Evolutionary conservation across 2,797 vertebrate genomes (phyloP), one percentile per base, ranked within the genome.

Genomic region (Falco concolor): DNA sequence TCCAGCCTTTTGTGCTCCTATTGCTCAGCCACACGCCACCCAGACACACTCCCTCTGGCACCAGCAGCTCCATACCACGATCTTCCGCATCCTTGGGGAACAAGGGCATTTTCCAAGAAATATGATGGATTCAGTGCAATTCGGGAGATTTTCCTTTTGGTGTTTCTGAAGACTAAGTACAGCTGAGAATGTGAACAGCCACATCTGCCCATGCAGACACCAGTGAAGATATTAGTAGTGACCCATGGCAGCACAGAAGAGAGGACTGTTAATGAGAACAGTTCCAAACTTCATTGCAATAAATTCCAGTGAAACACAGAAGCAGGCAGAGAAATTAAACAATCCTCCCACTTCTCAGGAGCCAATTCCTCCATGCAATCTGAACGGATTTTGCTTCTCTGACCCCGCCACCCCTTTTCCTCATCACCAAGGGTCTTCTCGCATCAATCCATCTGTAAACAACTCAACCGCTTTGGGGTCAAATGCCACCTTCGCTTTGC

Each of bases 171-270:
- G 34, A 19, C 25, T 4, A 17, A 50, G 21, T 3, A 42, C 5
- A 53, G 28, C 32, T 4, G 36, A 83, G 63, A 15, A 27, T 5
- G n/a, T 6, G 32, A 57, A 30, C 10, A 17, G 50, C 34, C 32
- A 10, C 28, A 36, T 18, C 56, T 40, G 13, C 32, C 45, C 5
- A 1, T 4, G 9, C 28, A 23, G 13, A 9, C 18, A 21, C 13
- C 32, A 42, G 20, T 1, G 0, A 36, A 60, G 11, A 15, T 25
- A 36, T 69, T 87, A 65, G 79, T 2, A 54, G 47, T 1, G 10
- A 50, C 61, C 61, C 10, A n/a, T 1, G 6, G 42, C 57, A 74
- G 45, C 5, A 0, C 17, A 45, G 54, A 60, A 30, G 15, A 84
- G 32, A 56, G 15, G 21, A 20, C 3, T 56, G 18, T 20, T 83